Base-by-base conservation (phyloP, 2,113 vertebrate genomes). In the Myiopsitta monachus region DNA sequence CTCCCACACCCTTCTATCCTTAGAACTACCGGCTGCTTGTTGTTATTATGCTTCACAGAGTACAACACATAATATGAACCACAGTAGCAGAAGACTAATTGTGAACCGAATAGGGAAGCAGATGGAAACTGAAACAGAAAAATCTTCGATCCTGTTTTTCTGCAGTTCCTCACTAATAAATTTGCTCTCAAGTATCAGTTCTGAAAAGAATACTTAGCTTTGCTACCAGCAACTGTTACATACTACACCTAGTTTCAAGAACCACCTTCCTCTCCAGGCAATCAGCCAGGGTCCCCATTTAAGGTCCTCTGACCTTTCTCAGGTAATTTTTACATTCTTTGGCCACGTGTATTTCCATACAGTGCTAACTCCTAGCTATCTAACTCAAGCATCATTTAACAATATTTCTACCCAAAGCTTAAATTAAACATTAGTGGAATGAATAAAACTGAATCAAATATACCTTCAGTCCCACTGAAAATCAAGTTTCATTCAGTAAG, bases 391-490 rank as follows among this genome's bases (percentile, higher is more conserved):
- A 62, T 6, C 3, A 7, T 31, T 44, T 17, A 21, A 9, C 24
- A 82, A 7, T 62, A 54, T 19, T 87, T 92, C 46, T 51, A 30
- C 11, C 14, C 27, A 33, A 64, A 18, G 7, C 14, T 79, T 39
- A 83, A 85, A 18, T 57, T 75, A 73, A 82, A 66, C 15, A 46
- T 49, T 12, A 70, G 9, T 52, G 26, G 54, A 91, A 27, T 44
- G 27, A 72, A 66, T 41, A 68, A 80, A 80, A 70, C 18, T 36
- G 88, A 74, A 10, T 52, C 59, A 87, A 67, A 59, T 68, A 83
- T 57, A 23, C 43, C 47, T 91, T 72, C 78, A 94, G 85, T 55
- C n/a, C 84, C 63, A 18, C 72, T 91, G 61, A 96, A 94, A 96
- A 94, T 94, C 49, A 90, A 91, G 6, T 59, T 59, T 74, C 44